phyloP scores from a whole-genome alignment of 2,888 invertebrate species.

The Nemurella pictetii region DNA sequence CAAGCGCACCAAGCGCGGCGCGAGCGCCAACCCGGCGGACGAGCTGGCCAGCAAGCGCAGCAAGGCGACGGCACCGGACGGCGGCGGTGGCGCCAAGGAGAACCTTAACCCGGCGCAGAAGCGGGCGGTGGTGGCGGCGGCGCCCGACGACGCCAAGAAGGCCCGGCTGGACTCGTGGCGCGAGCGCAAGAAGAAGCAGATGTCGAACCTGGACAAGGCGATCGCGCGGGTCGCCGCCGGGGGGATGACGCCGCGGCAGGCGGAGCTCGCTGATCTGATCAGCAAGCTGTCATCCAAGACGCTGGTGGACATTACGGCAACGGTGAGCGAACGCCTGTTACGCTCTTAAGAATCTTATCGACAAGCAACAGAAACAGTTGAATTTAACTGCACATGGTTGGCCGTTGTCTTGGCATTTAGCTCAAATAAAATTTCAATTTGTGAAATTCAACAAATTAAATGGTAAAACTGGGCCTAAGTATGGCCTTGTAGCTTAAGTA shows the following conservation, averaged over 20 bases:
- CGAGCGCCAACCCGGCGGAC: too few species aligned
- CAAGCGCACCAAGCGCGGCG: background rate
- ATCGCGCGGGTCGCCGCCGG: conserved; percentile 33
- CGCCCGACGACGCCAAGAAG: background rate
- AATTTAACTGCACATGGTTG: too few species aligned
- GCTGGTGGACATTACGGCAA: background rate
- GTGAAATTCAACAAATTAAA: too few species aligned
- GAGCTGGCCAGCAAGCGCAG: background rate
- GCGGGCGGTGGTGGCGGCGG: background rate
- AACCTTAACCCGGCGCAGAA: background rate
- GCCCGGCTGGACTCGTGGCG: background rate
- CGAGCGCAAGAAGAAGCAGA: background rate
- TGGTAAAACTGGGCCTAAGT: too few species aligned
- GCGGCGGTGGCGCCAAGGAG: background rate
- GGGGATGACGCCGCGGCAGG: conserved; percentile 43
- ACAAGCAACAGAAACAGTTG: too few species aligned
- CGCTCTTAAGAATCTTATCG: background rate
- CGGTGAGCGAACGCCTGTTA: background rate
- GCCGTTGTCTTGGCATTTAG: too few species aligned
- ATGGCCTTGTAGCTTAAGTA: too few species aligned
- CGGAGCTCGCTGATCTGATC: conserved; percentile 37
- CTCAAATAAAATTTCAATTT: too few species aligned
- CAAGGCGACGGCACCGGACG: too few species aligned
- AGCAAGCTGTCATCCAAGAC: conserved; percentile 31
- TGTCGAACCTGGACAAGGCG: conserved; percentile 33